These are phyloP conservation scores for Bactericera cockerelli DNA, from an alignment of 1,140 invertebrate genomes.

Conservation along the genomic window DNA sequence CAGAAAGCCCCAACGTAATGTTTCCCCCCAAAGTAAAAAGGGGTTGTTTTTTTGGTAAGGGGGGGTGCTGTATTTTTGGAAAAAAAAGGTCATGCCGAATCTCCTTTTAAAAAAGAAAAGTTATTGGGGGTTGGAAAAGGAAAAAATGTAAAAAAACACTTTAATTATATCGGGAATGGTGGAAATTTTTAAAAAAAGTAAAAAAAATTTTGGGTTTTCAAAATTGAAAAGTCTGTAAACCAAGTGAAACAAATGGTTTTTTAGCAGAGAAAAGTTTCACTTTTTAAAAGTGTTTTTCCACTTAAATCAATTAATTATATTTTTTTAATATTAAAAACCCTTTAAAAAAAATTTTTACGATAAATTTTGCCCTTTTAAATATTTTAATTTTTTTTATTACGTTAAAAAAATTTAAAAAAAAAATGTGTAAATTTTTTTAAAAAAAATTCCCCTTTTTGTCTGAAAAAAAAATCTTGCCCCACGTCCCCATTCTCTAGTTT, in stretches of 20 bases:
- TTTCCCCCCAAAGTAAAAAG: slow-evolving; percentile 30
- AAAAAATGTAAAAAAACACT: slow-evolving; percentile 40
- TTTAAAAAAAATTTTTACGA: neutral
- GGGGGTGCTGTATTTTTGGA: slow-evolving; percentile 28
- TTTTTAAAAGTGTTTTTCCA: neutral
- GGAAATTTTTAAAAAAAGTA: neutral
- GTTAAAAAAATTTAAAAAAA: slow-evolving; percentile 22
- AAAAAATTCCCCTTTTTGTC: slow-evolving; percentile 15
- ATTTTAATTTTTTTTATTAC: slow-evolving; percentile 9
- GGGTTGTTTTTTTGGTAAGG: slow-evolving; percentile 29
- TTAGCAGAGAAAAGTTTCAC: neutral
- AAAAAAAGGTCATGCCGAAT: slow-evolving; percentile 37
- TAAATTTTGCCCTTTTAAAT: neutral
- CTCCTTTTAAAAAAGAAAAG: slow-evolving; percentile 41
- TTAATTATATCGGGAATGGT: too few species aligned
- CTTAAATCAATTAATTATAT: neutral
- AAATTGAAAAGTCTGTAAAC: neutral
- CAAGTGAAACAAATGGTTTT: neutral
- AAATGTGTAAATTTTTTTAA: slow-evolving; percentile 18
- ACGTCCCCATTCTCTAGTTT: slow-evolving; percentile 21
- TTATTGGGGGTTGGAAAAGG: slow-evolving; percentile 41
- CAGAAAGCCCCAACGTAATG: slow-evolving; percentile 27
- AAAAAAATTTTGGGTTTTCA: neutral
- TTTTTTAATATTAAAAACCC: neutral
- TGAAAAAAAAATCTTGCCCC: slow-evolving; percentile 23